phyloP scores from a whole-genome alignment of 2,888 invertebrate species.

The Scrobipalpa atriplicella region DNA sequence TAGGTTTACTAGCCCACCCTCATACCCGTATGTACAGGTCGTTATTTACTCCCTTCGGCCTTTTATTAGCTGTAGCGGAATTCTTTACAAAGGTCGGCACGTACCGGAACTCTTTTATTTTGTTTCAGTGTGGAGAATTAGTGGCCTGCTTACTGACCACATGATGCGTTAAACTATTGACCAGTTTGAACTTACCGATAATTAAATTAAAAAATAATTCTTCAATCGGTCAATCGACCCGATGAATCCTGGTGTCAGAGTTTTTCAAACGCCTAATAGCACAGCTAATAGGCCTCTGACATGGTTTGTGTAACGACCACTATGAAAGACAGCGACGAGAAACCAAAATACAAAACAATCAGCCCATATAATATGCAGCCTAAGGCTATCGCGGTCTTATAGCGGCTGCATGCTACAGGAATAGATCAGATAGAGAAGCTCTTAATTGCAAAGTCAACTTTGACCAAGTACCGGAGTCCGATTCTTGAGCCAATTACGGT shows the following conservation, averaged over 20 bases:
- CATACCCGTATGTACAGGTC: conserved; percentile 41
- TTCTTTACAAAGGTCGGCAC: conserved; percentile 65
- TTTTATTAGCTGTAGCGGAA: conserved; percentile 63
- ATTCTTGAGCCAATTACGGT: conserved; percentile 5
- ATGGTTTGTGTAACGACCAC: no score
- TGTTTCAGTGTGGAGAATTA: conserved; percentile 37
- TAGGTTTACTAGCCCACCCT: not conserved
- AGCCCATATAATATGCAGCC: no score
- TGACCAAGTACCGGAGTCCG: not conserved
- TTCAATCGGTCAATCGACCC: no score
- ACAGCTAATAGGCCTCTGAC: no score
- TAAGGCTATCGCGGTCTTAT: no score
- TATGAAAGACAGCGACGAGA: no score
- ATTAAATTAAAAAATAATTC: no score
- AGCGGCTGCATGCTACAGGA: no score
- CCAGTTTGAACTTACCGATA: no score
- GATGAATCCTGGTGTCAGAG: no score
- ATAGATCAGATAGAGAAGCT: not conserved
- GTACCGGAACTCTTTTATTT: conserved; percentile 57
- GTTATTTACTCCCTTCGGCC: conserved; percentile 54
- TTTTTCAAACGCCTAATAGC: no score
- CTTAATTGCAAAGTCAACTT: not conserved
- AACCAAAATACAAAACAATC: no score
- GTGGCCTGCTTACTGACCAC: conserved; percentile 29
- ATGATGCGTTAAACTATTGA: conserved; percentile 5